Evolutionary conservation across 2,888 invertebrate genomes (phyloP).

Genomic region (Mechanitis messenoides): DNA sequence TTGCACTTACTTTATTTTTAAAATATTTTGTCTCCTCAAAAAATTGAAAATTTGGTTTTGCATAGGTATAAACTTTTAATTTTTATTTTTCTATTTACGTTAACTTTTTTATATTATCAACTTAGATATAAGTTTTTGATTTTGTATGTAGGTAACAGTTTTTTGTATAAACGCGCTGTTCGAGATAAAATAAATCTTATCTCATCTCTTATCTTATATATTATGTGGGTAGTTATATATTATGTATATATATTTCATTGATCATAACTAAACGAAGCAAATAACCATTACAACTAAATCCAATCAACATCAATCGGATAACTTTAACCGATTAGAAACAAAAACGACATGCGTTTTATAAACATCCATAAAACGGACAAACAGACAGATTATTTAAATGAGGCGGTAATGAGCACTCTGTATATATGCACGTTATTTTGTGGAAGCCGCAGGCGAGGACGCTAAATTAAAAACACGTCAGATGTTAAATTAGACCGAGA

Average conservation of each 20-base stretch:
- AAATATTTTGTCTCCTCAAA: too few species aligned
- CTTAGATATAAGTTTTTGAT: too few species aligned
- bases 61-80: too few species aligned
- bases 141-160: too few species aligned
- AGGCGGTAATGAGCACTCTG: conserved; percentile 57
- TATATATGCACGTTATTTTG: conserved; percentile 46
- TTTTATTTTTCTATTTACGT: too few species aligned
- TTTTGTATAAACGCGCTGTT: too few species aligned
- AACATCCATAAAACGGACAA: conserved; percentile 26
- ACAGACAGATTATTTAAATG: conserved; percentile 50
- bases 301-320: conserved; percentile 20
- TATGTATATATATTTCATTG: background rate
- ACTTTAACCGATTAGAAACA: conserved; percentile 16
- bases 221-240: too few species aligned
- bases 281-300: conserved; percentile 12
- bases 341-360: conserved; percentile 17
- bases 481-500: conserved; percentile 76
- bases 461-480: conserved; percentile 77
- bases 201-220: too few species aligned
- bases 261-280: background rate
- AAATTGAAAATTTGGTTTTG: too few species aligned
- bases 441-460: conserved; percentile 71
- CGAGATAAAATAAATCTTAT: too few species aligned
- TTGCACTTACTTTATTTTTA: too few species aligned
- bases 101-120: too few species aligned